Evolutionary conservation across 2,797 vertebrate genomes (phyloP).

Genomic region (Gephyroberyx darwinii): DNA sequence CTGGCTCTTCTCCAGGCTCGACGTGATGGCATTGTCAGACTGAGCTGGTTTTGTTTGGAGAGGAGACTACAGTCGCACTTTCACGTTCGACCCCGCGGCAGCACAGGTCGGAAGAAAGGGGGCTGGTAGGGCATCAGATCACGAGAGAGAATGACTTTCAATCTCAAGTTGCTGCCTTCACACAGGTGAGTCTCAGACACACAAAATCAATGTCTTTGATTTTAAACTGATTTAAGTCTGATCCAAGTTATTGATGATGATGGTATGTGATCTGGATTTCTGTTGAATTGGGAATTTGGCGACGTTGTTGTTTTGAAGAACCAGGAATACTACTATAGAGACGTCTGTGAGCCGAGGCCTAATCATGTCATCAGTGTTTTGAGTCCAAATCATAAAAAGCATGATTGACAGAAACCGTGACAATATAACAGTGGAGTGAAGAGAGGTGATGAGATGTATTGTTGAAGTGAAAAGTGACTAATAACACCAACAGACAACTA

Average conservation of each 20-base stretch:
- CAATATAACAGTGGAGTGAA: no score
- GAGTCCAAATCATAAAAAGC: no score
- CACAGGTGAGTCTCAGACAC: conserved; percentile 57
- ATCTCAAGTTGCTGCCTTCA: conserved; percentile 15
- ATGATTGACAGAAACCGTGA: no score
- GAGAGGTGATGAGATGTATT: no score
- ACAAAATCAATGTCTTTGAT: background rate
- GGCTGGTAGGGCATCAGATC: background rate
- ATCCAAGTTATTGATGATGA: no score
- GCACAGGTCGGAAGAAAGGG: background rate
- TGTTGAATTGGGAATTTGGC: no score
- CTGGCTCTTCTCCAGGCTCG: conserved; percentile 38
- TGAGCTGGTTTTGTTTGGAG: background rate
- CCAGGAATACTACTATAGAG: background rate
- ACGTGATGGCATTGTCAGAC: conserved; percentile 32
- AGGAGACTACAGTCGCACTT: background rate
- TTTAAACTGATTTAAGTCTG: background rate
- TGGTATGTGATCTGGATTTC: no score
- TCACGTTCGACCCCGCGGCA: background rate
- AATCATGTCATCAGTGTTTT: no score
- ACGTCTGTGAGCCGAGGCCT: no score
- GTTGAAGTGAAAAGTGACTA: no score
- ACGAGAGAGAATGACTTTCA: conserved; percentile 37
- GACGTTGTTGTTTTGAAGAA: no score
- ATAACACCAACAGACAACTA: no score